A percentile compares a stretch with the other conserved stretches of the same genome.
Evolutionary conservation across 2,888 invertebrate species (phyloP).

Genomic region (Melanostoma scalare): DNA sequence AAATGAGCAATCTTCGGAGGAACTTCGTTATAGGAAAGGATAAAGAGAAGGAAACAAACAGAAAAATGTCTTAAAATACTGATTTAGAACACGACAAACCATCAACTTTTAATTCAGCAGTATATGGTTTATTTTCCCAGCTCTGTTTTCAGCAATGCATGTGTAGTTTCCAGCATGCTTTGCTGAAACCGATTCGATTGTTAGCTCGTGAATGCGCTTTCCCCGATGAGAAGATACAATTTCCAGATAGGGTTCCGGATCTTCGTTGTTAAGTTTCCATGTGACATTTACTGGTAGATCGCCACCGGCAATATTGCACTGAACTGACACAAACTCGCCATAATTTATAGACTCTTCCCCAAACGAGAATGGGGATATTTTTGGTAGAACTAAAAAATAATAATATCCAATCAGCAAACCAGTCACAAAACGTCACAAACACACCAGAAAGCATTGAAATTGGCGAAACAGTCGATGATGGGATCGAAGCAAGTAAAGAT

Average conservation of each 20-base stretch:
- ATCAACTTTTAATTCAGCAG: conserved; percentile 88
- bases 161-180: conserved; percentile 90
- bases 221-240: conserved; percentile 81
- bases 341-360: conserved; percentile 88
- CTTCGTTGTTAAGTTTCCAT: conserved; percentile 84
- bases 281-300: conserved; percentile 85
- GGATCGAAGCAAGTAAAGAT: conserved; percentile 2
- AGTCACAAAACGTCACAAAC: neutral
- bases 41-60: conserved; percentile 45
- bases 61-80: conserved; percentile 19
- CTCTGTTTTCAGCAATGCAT: conserved; percentile 88
- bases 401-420: neutral
- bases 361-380: conserved; percentile 89
- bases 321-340: conserved; percentile 84
- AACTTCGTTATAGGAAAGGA: conserved; percentile 82
- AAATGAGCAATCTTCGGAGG: conserved; percentile 89
- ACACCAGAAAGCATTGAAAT: conserved; percentile 7
- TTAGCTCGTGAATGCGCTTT: conserved; percentile 84
- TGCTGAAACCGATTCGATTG: conserved; percentile 87
- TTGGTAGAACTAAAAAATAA: conserved; percentile 85
- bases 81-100: conserved; percentile 82
- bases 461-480: conserved; percentile 51
- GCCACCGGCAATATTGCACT: conserved; percentile 83
- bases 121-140: conserved; percentile 87
- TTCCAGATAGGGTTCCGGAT: conserved; percentile 80